Evolutionary conservation across 2,888 invertebrate genomes (phyloP).

Genomic region (Lutraria lutraria): DNA sequence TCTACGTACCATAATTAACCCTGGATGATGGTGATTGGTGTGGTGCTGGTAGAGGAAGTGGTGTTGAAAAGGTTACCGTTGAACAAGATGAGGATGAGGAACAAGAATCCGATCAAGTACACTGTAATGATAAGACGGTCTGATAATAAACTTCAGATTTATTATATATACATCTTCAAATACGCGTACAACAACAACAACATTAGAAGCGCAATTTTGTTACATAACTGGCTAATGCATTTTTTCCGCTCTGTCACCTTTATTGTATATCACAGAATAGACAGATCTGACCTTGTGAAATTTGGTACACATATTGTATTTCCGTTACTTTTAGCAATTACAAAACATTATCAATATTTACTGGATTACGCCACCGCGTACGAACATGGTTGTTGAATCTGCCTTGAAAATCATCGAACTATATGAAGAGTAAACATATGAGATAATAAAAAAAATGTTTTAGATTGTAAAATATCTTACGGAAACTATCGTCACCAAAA

Average conservation of each 20-base stretch:
- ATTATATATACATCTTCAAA: not conserved
- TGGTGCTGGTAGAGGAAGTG: slow-evolving; percentile 28
- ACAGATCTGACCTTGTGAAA: not conserved
- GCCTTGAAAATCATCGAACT: too few species aligned
- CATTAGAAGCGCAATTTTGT: too few species aligned
- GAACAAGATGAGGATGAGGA: slow-evolving; percentile 56
- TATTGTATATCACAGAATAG: not conserved
- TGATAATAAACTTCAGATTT: too few species aligned
- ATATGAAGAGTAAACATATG: too few species aligned
- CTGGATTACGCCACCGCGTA: too few species aligned
- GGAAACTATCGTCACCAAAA: slow-evolving; percentile 18
- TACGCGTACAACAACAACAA: too few species aligned
- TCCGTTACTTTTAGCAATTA: too few species aligned
- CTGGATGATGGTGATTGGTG: slow-evolving; percentile 44
- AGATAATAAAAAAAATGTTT: too few species aligned
- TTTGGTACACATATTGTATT: too few species aligned
- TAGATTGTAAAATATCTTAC: slow-evolving; percentile 3
- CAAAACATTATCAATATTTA: too few species aligned
- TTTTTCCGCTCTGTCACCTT: not conserved
- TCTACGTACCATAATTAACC: slow-evolving; percentile 46
- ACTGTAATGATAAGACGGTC: slow-evolving; percentile 51
- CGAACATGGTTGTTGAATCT: too few species aligned
- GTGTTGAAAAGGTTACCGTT: slow-evolving; percentile 49
- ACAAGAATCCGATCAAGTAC: slow-evolving; percentile 51
- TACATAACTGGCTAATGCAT: too few species aligned